A percentile compares a stretch with the other conserved stretches of the same genome.
These are phyloP conservation scores for Luperina nickerlii DNA, from an alignment of 2,888 invertebrate species.

Conservation along the genomic window DNA sequence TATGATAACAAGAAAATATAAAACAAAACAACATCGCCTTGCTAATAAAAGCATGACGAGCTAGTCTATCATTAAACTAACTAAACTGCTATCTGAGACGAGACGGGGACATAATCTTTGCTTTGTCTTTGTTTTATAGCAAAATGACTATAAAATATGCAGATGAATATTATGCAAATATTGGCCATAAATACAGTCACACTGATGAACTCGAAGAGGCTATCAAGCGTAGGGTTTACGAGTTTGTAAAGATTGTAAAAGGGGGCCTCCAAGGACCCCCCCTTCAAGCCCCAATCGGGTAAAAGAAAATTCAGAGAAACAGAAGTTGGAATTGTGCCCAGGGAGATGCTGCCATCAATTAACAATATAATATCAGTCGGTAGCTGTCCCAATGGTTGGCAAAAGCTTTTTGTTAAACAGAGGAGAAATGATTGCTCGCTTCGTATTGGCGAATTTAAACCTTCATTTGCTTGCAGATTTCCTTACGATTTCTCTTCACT, in stretches of 20 bases:
- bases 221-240: constrained; percentile 62
- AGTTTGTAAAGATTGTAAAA: constrained; percentile 61
- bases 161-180: constrained; percentile 65
- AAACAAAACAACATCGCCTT: constrained; percentile 9
- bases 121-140: constrained; percentile 57
- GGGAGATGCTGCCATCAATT: constrained; percentile 39
- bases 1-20: constrained; percentile 2
- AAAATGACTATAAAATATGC: constrained; percentile 52
- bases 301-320: constrained; percentile 35
- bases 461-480: constrained; percentile 9
- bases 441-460: background rate
- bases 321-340: constrained; percentile 47
- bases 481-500: background rate
- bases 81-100: constrained; percentile 32
- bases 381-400: constrained; percentile 35
- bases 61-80: constrained; percentile 36
- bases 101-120: constrained; percentile 35
- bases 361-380: constrained; percentile 43
- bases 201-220: constrained; percentile 57
- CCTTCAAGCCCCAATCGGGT: constrained; percentile 22
- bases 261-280: background rate
- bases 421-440: constrained; percentile 11
- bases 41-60: constrained; percentile 13
- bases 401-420: constrained; percentile 33
- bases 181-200: constrained; percentile 56